Base-by-base conservation (phyloP, 1,140 invertebrate genomes). In the Apis mellifera region DNA sequence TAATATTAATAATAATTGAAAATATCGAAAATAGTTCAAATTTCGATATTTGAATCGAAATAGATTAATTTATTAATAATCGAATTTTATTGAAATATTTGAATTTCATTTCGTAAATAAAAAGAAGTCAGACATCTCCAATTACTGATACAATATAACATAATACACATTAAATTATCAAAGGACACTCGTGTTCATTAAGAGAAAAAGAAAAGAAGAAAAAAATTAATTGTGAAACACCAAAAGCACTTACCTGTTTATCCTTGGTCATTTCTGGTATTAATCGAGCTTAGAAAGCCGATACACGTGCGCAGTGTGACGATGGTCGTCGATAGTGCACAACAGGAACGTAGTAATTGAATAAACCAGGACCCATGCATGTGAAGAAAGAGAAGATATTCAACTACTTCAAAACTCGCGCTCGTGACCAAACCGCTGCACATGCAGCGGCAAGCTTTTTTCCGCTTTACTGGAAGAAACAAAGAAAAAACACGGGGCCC, bases 191-290 rank as follows among this genome's bases (percentile, higher is more conserved):
- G 42, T 59, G 65, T 13, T 21, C 52, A 52, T 11, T n/a, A 17
- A 23, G 9, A 50, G 32, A 48, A 54, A n/a, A 7, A 26, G 17
- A 17, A 64, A 64, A 12, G 11, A 60, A 9, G 50, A 54, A 42
- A 54, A 70, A 9, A 26, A 70, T 52, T 9, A n/a, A n/a, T 69
- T 21, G 68, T 50, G 60, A 55, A 54, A 57, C 65, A 82, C 21
- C 23, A 54, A 80, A 84, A 71, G 50, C 74, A 88, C 92, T 94
- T 86, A 94, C 93, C 92, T 94, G 92, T 89, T 91, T 92, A 86
- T 93, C 91, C 87, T 94, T 94, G 77, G 93, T 94, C 93, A 94
- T 94, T 88, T 90, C 87, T 91, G 87, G 87, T 71, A 82, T 59
- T 78, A 84, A 85, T 82, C 74, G 50, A 75, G 32, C 71, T 80